A percentile compares a stretch with the other conserved stretches of the same genome.
Evolutionary conservation across 2,888 invertebrate genomes (phyloP).

Genomic region (Lasioglossum malachurum): DNA sequence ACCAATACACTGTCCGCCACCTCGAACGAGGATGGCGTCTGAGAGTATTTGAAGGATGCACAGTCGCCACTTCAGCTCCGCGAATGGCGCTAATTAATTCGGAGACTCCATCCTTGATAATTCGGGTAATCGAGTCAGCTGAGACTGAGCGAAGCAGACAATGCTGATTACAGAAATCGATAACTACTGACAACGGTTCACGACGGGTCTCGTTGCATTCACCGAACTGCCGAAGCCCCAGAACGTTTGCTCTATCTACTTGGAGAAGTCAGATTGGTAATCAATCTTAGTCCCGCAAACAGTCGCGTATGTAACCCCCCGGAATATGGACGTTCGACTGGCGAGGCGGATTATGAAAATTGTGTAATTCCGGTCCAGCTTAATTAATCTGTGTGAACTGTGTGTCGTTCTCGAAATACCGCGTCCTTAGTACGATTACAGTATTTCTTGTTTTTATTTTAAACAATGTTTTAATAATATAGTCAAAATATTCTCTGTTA

Average conservation of each 20-base stretch:
- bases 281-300: conserved; percentile 17
- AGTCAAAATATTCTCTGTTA: too few species aligned
- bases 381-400: neutral
- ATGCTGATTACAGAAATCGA: conserved; percentile 34
- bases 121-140: conserved; percentile 61
- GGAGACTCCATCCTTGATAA: conserved; percentile 39
- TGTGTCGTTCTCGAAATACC: too few species aligned
- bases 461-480: too few species aligned
- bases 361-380: neutral
- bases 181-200: neutral
- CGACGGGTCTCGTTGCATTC: neutral
- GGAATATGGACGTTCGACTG: neutral
- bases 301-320: neutral
- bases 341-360: neutral
- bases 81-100: conserved; percentile 55
- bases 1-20: neutral
- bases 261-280: neutral
- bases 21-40: neutral
- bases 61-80: neutral
- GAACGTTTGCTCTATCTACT: conserved; percentile 8
- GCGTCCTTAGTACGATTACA: too few species aligned
- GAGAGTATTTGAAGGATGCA: neutral
- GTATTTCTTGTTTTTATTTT: too few species aligned
- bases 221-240: neutral
- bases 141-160: conserved; percentile 39